phyloP scores from a whole-genome alignment of 2,888 invertebrate species.

The Stictocephala bisonia region DNA sequence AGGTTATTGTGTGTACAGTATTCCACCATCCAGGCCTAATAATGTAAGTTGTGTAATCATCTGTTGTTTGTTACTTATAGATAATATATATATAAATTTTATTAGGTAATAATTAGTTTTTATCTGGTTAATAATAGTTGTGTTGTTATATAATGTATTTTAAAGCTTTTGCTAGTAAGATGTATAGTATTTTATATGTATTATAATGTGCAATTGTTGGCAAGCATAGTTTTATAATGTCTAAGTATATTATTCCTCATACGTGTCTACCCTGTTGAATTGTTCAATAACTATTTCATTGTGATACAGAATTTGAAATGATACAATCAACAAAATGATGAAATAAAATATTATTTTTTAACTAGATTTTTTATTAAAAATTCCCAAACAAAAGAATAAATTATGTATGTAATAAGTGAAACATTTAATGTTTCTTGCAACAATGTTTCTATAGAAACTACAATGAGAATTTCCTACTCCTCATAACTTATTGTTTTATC shows the following conservation, averaged over 20 bases:
- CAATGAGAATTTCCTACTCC: too few species aligned
- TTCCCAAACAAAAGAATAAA: neutral
- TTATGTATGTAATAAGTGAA: too few species aligned
- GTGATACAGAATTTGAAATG: constrained; percentile 43
- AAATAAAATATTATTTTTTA: constrained; percentile 25
- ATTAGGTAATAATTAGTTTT: constrained; percentile 7
- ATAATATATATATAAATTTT: neutral
- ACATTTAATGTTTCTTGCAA: too few species aligned
- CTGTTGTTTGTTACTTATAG: constrained; percentile 10
- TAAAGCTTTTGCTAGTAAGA: constrained; percentile 40
- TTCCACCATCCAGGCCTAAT: constrained; percentile 38
- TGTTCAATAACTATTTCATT: constrained; percentile 44
- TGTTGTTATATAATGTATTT: constrained; percentile 43
- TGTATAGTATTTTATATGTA: constrained; percentile 45
- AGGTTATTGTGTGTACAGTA: constrained; percentile 35
- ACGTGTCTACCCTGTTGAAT: constrained; percentile 33
- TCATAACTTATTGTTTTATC: too few species aligned
- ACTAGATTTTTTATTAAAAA: neutral
- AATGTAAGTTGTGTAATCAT: constrained; percentile 22
- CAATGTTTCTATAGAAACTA: neutral
- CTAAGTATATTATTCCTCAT: constrained; percentile 36
- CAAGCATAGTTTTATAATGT: constrained; percentile 43
- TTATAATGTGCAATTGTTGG: constrained; percentile 45
- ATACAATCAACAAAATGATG: constrained; percentile 46
- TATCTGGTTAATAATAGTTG: constrained; percentile 17